A percentile compares a stretch with the other conserved stretches of the same genome.
Evolutionary conservation across 2,888 invertebrate genomes (phyloP).

Genomic region (Nebria brevicollis): DNA sequence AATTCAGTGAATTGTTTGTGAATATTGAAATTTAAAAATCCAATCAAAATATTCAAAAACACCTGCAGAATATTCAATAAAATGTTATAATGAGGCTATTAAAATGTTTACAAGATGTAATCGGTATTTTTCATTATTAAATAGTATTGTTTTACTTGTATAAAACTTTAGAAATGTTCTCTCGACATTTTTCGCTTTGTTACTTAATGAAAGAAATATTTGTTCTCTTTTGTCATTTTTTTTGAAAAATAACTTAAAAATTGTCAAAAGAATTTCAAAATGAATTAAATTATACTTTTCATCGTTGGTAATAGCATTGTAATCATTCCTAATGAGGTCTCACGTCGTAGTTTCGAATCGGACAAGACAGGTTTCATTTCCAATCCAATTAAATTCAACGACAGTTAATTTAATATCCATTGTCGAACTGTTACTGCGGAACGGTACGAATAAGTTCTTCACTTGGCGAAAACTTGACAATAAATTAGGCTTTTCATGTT

Average conservation of each 20-base stretch:
- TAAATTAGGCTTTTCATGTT: neutral
- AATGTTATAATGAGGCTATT: too few species aligned
- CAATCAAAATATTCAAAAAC: too few species aligned
- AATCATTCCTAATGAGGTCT: neutral
- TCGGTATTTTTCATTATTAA: too few species aligned
- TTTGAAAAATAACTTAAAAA: neutral
- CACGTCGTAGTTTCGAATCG: neutral
- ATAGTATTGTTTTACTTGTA: too few species aligned
- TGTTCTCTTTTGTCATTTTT: too few species aligned
- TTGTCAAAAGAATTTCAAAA: neutral
- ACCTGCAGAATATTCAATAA: too few species aligned
- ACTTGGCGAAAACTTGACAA: slow-evolving; percentile 14
- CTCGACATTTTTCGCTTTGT: too few species aligned
- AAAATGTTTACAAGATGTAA: too few species aligned
- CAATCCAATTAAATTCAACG: slow-evolving; percentile 33
- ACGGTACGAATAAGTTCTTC: slow-evolving; percentile 18
- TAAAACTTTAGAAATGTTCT: too few species aligned
- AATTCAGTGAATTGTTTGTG: too few species aligned
- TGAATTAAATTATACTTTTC: neutral
- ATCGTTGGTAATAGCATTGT: neutral
- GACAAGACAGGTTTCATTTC: slow-evolving; percentile 23
- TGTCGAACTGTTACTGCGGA: slow-evolving; percentile 21
- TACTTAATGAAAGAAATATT: neutral
- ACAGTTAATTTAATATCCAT: slow-evolving; percentile 32
- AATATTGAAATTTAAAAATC: too few species aligned